These are phyloP conservation scores for Staurois parvus DNA, from an alignment of 2,797 vertebrate genomes.

Conservation along the genomic window DNA sequence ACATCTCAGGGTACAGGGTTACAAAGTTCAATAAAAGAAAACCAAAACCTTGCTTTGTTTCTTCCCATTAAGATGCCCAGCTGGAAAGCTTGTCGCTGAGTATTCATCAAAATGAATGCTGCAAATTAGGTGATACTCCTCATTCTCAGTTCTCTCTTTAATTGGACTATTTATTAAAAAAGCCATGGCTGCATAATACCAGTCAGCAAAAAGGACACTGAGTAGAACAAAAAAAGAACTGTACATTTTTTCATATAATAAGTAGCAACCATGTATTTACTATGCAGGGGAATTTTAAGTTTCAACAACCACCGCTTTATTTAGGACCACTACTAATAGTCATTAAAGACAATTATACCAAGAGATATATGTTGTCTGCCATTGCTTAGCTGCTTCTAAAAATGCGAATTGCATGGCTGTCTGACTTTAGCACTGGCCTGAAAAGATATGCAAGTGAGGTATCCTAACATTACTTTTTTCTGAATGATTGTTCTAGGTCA, in stretches of 20 bases:
- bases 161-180: slow-evolving; percentile 29
- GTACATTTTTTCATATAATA: neutral
- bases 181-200: slow-evolving; percentile 1
- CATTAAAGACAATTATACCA: too few species aligned
- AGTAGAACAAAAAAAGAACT: neutral
- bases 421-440: neutral
- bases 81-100: neutral
- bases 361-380: too few species aligned
- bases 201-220: neutral
- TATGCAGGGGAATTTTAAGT: neutral
- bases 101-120: slow-evolving; percentile 14
- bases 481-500: too few species aligned
- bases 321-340: too few species aligned
- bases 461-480: too few species aligned
- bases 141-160: slow-evolving; percentile 15
- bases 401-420: neutral
- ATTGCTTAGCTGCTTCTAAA: too few species aligned
- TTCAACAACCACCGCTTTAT: neutral
- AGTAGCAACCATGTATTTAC: neutral
- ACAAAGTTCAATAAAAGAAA: neutral
- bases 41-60: neutral
- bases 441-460: neutral
- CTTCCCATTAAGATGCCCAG: neutral
- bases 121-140: slow-evolving; percentile 3
- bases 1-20: neutral